These are phyloP conservation scores for Brachionus rotundiformis DNA, from an alignment of 1,140 invertebrate species.

Conservation along the genomic window DNA sequence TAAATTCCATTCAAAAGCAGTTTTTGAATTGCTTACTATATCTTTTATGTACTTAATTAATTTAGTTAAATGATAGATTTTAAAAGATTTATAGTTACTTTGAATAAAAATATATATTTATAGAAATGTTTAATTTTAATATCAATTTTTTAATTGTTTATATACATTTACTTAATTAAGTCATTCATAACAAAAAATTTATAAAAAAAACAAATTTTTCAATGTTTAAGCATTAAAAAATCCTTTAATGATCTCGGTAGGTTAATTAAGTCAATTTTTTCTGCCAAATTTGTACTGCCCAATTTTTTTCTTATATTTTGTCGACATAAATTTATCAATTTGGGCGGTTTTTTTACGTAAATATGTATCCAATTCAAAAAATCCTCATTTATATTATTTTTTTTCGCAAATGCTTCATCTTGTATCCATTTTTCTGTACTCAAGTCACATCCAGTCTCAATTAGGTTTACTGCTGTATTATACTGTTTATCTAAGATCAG, in stretches of 20 bases:
- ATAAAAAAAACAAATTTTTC: neutral
- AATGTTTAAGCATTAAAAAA: conserved; percentile 43
- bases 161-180: too few species aligned
- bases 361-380: conserved; percentile 14
- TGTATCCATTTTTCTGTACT: conserved; percentile 21
- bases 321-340: conserved; percentile 26
- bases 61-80: too few species aligned
- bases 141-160: too few species aligned
- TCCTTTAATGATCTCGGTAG: conserved; percentile 30
- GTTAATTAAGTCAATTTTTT: neutral
- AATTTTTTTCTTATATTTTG: neutral
- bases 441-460: conserved; percentile 43
- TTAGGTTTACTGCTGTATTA: neutral
- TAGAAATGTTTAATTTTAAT: too few species aligned
- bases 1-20: too few species aligned
- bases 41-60: too few species aligned
- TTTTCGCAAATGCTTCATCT: conserved; percentile 22
- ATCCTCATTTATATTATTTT: conserved; percentile 18
- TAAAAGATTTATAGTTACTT: too few species aligned
- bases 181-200: too few species aligned
- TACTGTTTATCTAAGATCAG: conserved; percentile 47
- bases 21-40: too few species aligned
- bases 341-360: conserved; percentile 17
- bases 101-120: too few species aligned
- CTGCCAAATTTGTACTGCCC: neutral